phyloP scores from a whole-genome alignment of 2,113 vertebrate genomes.

The Mastomys coucha region DNA sequence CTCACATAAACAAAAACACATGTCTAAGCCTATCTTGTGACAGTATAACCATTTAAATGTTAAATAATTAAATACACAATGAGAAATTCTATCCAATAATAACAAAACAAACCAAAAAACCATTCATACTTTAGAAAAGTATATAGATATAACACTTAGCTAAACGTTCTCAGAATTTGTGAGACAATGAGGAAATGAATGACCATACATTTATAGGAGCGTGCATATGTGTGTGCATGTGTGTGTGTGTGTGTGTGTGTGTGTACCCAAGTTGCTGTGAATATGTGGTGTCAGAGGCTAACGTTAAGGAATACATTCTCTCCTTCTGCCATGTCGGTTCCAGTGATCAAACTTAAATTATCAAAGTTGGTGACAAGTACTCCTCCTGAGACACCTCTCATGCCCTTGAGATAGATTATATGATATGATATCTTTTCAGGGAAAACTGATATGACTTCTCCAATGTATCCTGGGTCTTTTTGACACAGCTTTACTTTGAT shows the following conservation, averaged over 20 bases:
- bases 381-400: too few species aligned
- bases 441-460: neutral
- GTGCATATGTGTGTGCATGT: too few species aligned
- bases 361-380: too few species aligned
- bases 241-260: neutral
- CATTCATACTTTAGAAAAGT: neutral
- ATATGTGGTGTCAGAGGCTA: neutral
- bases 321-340: neutral
- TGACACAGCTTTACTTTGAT: neutral
- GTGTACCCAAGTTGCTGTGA: neutral
- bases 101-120: neutral
- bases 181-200: neutral
- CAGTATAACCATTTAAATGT: neutral
- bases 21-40: fast-evolving
- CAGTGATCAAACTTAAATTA: neutral
- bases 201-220: neutral
- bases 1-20: neutral
- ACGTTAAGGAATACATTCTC: neutral
- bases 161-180: neutral
- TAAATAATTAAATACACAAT: neutral
- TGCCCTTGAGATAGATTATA: neutral
- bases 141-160: neutral
- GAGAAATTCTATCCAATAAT: neutral
- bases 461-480: neutral
- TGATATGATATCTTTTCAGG: neutral